These are phyloP conservation scores for Drosophila arawakana DNA, from an alignment of 1,140 invertebrate genomes.

Conservation along the genomic window DNA sequence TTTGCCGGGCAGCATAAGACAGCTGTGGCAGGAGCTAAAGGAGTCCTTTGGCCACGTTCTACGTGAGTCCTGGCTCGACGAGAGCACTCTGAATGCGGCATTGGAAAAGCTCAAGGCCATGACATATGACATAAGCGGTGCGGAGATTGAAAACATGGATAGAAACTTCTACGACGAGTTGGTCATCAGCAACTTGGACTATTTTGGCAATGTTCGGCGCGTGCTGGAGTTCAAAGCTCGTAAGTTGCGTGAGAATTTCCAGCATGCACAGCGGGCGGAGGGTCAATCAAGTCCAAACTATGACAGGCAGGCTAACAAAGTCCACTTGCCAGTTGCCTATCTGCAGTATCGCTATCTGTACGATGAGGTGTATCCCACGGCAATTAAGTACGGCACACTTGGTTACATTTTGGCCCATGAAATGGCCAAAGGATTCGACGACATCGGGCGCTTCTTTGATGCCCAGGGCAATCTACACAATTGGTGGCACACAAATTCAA, in stretches of 20 bases:
- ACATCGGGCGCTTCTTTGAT: conserved; percentile 88
- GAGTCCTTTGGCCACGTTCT: conserved; percentile 53
- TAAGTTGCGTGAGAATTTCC: conserved; percentile 88
- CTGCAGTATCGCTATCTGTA: conserved; percentile 97
- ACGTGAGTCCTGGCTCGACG: conserved; percentile 53
- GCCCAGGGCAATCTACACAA: conserved; percentile 88
- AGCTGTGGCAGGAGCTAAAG: conserved; percentile 68
- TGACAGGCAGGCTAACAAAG: conserved; percentile 96
- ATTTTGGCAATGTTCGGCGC: conserved; percentile 94
- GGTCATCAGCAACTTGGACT: conserved; percentile 88
- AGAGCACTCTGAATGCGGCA: conserved; percentile 44
- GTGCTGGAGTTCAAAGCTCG: conserved; percentile 90
- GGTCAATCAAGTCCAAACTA: conserved; percentile 89
- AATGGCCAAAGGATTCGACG: conserved; percentile 88
- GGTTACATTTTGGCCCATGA: conserved; percentile 93
- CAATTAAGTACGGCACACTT: conserved; percentile 97
- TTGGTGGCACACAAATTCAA: conserved; percentile 92
- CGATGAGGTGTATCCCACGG: conserved; percentile 91
- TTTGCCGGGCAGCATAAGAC: conserved; percentile 50
- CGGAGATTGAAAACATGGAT: conserved; percentile 67
- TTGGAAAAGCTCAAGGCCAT: conserved; percentile 67
- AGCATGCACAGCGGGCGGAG: conserved; percentile 87
- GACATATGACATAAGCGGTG: conserved; percentile 59
- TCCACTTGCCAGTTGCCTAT: conserved; percentile 97
- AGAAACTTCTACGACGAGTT: conserved; percentile 85